Evolutionary conservation across 23 tunicate species (phyloP).

Genomic region (Clavelina lepadiformis): DNA sequence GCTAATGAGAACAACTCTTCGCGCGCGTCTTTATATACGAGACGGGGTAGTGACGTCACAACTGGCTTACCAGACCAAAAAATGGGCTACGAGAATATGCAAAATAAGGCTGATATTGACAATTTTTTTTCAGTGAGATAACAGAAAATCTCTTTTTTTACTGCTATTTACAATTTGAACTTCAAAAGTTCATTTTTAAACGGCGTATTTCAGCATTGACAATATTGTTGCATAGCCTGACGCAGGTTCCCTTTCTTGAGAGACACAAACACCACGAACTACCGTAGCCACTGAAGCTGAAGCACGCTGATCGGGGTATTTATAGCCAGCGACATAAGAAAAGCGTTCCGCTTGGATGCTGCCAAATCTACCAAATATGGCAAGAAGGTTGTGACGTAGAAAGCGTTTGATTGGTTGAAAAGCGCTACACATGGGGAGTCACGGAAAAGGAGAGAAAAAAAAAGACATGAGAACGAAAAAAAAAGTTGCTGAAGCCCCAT

Average conservation of each 20-base stretch:
- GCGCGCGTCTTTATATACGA: constrained; percentile 24
- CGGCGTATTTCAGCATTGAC: neutral
- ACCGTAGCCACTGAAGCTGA: constrained; percentile 37
- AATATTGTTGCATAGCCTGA: neutral
- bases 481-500: too few relatives aligned
- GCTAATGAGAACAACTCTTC: neutral
- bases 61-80: neutral
- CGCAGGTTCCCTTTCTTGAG: constrained; percentile 66
- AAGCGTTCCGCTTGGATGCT: constrained; percentile 37
- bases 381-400: constrained; percentile 1
- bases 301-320: constrained; percentile 7
- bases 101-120: too few relatives aligned
- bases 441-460: constrained; percentile 1
- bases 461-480: too few relatives aligned
- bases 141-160: too few relatives aligned
- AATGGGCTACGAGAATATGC: too few relatives aligned
- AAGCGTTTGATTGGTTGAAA: constrained; percentile 35
- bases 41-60: constrained; percentile 29
- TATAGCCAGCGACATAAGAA: constrained; percentile 38
- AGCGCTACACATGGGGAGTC: constrained; percentile 13
- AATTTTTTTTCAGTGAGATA: too few relatives aligned
- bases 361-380: constrained; percentile 24
- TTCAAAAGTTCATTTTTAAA: too few relatives aligned
- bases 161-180: too few relatives aligned
- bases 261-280: constrained; percentile 48